Percentiles rank a stretch among this genome's conserved stretches.
Evolutionary conservation across 2,113 vertebrate species (phyloP).

Genomic region (Brachypodius melanocephalos): DNA sequence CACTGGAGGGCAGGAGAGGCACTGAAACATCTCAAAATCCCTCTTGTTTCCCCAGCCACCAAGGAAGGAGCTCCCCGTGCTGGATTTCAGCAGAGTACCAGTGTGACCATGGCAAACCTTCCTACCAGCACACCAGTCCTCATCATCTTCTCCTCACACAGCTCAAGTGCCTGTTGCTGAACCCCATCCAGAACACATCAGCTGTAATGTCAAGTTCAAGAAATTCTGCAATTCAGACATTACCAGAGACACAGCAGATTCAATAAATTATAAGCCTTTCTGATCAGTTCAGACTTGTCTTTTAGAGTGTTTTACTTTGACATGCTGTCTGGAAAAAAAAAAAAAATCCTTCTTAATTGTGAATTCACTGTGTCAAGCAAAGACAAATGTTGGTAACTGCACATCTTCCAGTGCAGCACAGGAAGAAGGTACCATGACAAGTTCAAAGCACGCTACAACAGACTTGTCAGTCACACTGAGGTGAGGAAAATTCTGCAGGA

Average conservation of each 20-base stretch:
- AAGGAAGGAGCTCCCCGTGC: background rate
- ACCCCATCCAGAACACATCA: background rate
- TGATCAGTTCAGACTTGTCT: background rate
- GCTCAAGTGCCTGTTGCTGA: background rate
- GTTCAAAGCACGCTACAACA: background rate
- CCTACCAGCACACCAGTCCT: accelerated
- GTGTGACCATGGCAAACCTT: background rate
- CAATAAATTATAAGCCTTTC: background rate
- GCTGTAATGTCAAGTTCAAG: background rate
- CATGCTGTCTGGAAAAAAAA: background rate
- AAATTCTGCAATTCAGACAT: background rate
- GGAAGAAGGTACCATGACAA: background rate
- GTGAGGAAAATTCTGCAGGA: background rate
- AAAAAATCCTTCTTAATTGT: background rate
- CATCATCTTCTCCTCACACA: background rate
- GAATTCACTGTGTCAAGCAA: background rate
- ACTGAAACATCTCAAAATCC: background rate
- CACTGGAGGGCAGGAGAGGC: conserved; percentile 27
- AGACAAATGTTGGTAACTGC: background rate
- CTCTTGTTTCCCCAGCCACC: background rate
- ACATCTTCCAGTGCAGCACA: background rate
- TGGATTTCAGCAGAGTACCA: background rate
- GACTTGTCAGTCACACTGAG: background rate
- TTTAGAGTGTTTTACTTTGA: background rate
- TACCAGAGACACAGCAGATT: background rate